A percentile compares a stretch with the other conserved stretches of the same genome.
Conservation (phyloP, 2,797 vertebrate genomes). For the Meriones psammophilus region DNA sequence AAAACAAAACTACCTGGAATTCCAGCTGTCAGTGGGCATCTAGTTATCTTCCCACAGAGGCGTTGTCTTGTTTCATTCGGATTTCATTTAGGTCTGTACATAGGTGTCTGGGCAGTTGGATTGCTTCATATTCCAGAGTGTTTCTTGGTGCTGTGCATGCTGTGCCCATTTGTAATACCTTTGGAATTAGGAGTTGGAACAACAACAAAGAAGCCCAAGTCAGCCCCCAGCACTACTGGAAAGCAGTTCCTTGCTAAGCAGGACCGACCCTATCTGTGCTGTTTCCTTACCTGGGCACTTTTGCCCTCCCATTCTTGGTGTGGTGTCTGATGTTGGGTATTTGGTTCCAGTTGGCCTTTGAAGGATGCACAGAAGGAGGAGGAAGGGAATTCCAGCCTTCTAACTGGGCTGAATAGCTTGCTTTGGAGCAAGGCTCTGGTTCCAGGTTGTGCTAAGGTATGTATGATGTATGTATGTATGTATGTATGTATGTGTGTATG, state of each 20-base stretch:
- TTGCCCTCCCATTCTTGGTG: background rate
- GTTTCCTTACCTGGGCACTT: background rate
- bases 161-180: background rate
- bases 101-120: background rate
- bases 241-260: background rate
- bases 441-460: background rate
- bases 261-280: accelerated
- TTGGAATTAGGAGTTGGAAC: constrained; percentile 21
- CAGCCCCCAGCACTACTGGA: background rate
- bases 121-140: background rate
- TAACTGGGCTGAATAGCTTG: background rate
- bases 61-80: background rate
- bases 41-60: background rate
- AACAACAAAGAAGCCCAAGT: background rate
- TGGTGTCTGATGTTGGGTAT: background rate
- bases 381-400: background rate
- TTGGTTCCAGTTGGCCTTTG: background rate
- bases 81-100: background rate
- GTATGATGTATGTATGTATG: background rate
- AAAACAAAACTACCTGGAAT: background rate
- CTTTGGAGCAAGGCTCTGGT: background rate
- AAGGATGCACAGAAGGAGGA: background rate
- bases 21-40: background rate
- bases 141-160: constrained; percentile 13
- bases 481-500: background rate